Evolutionary conservation across 2,888 invertebrate species (phyloP).

Genomic region (Mesorhabditis belari): DNA sequence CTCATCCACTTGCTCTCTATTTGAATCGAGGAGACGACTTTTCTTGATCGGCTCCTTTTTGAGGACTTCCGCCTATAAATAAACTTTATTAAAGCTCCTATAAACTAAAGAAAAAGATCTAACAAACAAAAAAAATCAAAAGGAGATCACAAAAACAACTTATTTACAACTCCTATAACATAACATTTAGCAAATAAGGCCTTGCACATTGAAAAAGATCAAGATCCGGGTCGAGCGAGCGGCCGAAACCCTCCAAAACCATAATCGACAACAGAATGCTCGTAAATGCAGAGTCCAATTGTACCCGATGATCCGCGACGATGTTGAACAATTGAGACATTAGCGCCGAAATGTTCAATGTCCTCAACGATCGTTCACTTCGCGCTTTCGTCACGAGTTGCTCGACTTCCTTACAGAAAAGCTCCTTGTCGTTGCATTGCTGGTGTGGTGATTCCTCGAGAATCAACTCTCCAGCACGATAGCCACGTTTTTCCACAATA

Average conservation of each 20-base stretch:
- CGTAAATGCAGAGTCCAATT: conserved; percentile 59
- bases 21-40: too few relatives aligned
- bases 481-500: conserved; percentile 57
- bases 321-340: conserved; percentile 57
- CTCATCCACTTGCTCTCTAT: too few relatives aligned
- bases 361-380: conserved; percentile 23
- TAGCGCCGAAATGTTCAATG: conserved; percentile 56
- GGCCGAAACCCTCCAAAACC: conserved; percentile 59
- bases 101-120: too few relatives aligned
- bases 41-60: too few relatives aligned
- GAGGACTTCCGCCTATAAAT: too few relatives aligned
- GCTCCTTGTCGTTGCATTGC: conserved; percentile 55
- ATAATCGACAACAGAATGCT: conserved; percentile 58
- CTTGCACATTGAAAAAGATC: conserved; percentile 57
- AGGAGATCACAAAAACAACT: too few relatives aligned
- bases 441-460: conserved; percentile 55
- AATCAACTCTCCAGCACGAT: conserved; percentile 57
- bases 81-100: too few relatives aligned
- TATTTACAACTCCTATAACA: too few relatives aligned
- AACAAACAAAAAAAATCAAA: too few relatives aligned
- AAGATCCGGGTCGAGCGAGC: conserved; percentile 58
- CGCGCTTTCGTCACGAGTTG: conserved; percentile 24
- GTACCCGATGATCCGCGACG: conserved; percentile 55
- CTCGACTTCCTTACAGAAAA: conserved; percentile 52
- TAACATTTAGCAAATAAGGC: conserved; percentile 50